Conservation (phyloP, 1,140 invertebrate species). For the Aporrectodea caliginosa region DNA sequence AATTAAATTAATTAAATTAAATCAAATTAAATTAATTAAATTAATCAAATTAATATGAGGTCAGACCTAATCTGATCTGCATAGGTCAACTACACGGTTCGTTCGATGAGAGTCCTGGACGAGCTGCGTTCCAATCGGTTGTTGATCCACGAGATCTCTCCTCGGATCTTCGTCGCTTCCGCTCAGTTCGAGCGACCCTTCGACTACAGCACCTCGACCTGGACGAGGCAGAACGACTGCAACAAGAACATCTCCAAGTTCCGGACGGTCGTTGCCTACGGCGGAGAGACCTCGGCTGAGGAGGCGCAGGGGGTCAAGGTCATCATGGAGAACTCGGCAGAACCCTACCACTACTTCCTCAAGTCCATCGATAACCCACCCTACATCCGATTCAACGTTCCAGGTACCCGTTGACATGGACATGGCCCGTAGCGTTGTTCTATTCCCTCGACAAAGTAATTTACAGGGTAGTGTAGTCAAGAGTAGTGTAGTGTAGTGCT, state of each 20-base stretch:
- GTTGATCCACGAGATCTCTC: constrained; percentile 26
- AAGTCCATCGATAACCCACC: constrained; percentile 29
- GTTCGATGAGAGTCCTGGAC: not conserved
- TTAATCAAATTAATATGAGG: too few species aligned
- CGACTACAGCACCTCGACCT: constrained; percentile 32
- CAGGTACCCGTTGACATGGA: constrained; percentile 31
- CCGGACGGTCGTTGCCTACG: constrained; percentile 17
- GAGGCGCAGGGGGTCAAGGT: not conserved
- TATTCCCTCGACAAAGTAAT: too few species aligned
- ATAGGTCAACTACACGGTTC: not conserved
- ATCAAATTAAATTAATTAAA: too few species aligned
- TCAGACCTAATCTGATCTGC: too few species aligned
- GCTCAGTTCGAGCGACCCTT: constrained; percentile 28
- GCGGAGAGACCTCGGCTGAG: not conserved
- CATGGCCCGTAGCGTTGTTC: too few species aligned
- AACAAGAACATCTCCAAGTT: constrained; percentile 26
- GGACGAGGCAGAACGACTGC: constrained; percentile 20
- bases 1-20: too few species aligned
- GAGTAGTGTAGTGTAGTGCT: too few species aligned
- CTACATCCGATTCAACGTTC: constrained; percentile 29
- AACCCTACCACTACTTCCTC: constrained; percentile 28
- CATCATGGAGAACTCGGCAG: not conserved
- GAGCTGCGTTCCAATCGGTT: constrained; percentile 9
- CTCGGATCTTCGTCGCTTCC: constrained; percentile 29
- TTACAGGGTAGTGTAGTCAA: too few species aligned